phyloP scores from a whole-genome alignment of 2,797 vertebrate species.

The Poliocrania exsul region DNA sequence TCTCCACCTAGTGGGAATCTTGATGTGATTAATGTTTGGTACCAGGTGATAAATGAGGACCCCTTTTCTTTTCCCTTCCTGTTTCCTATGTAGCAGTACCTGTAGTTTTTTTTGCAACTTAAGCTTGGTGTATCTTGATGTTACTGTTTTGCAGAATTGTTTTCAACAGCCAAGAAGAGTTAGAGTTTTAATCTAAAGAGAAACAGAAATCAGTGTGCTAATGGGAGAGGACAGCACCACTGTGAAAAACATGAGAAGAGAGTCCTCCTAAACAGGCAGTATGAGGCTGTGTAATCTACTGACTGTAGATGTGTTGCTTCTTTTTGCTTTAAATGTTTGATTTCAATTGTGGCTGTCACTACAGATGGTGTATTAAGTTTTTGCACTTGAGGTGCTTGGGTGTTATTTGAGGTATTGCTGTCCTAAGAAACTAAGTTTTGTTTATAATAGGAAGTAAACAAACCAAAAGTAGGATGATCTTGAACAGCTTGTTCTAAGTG shows the following conservation, averaged over 20 bases:
- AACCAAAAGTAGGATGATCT: neutral
- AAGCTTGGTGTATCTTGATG: neutral
- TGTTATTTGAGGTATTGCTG: neutral
- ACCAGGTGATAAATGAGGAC: neutral
- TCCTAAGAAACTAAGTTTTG: neutral
- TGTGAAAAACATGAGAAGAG: neutral
- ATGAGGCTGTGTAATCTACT: neutral
- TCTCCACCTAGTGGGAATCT: neutral
- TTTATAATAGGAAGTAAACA: neutral
- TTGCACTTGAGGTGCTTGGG: neutral
- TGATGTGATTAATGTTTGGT: neutral
- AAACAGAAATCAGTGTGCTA: neutral
- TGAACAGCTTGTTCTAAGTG: neutral
- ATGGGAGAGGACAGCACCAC: neutral
- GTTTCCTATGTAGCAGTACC: fast-evolving
- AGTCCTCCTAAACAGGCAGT: neutral
- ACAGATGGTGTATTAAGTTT: neutral
- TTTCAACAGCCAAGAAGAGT: neutral
- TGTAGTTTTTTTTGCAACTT: neutral
- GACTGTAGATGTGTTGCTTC: neutral
- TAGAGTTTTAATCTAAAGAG: too few species aligned
- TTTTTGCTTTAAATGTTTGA: neutral
- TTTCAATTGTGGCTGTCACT: neutral
- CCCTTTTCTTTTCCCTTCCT: neutral
- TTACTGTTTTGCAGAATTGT: neutral